phyloP scores from a whole-genome alignment of 2,797 vertebrate species.

The Acestrorhynchus altus region DNA sequence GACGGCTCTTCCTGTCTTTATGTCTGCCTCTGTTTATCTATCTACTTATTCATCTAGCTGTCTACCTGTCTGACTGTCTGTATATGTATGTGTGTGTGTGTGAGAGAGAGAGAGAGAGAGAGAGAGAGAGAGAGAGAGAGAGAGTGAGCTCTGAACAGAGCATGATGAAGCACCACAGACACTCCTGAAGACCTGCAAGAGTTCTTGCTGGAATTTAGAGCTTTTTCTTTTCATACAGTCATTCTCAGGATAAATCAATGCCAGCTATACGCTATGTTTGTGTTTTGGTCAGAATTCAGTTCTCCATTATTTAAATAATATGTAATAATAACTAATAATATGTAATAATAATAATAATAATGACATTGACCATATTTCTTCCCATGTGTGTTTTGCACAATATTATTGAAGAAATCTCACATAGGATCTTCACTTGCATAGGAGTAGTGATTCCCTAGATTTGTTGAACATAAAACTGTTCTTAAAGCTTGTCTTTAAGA shows the following conservation, averaged over 20 bases:
- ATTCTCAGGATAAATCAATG: slow-evolving; percentile 23
- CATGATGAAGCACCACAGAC: background rate
- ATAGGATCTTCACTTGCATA: no score
- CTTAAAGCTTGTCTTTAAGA: no score
- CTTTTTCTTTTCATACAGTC: background rate
- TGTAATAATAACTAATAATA: no score
- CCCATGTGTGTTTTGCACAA: background rate
- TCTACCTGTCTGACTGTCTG: no score
- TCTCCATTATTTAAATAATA: no score
- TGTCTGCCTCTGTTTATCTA: no score
- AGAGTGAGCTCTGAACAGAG: background rate
- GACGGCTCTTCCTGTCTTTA: no score
- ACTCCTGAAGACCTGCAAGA: background rate
- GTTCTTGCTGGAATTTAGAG: background rate
- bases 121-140: background rate
- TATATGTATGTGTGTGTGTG: background rate
- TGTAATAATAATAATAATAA: no score
- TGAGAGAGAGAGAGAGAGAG: background rate
- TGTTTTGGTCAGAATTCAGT: background rate
- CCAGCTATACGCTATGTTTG: background rate
- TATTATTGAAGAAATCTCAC: no score
- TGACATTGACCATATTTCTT: background rate
- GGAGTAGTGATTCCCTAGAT: no score
- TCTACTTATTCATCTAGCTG: no score
- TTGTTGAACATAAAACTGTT: no score